Conservation (phyloP, 2,797 vertebrate species). For the Melanotaenia pygmaea region DNA sequence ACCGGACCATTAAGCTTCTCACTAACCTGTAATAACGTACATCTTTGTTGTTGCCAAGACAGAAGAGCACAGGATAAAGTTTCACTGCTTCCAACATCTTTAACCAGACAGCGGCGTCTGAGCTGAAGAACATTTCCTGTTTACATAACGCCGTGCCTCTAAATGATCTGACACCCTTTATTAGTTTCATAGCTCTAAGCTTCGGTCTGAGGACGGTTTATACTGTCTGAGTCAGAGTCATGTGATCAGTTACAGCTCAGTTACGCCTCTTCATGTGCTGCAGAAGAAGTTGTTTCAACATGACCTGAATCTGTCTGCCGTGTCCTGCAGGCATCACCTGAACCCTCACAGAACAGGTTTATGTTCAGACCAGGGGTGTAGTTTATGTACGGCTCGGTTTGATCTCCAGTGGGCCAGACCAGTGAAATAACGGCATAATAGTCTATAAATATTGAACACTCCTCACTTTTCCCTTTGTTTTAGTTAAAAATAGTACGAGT, state of each 20-base stretch:
- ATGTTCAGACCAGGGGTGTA: not conserved
- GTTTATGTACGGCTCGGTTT: no score
- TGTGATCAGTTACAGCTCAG: not conserved
- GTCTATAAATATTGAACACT: no score
- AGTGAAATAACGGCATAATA: no score
- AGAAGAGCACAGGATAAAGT: not conserved
- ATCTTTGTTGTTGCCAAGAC: conserved; percentile 1
- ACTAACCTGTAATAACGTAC: conserved; percentile 46
- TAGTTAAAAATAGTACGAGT: no score
- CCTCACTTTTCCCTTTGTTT: no score
- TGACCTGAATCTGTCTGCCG: not conserved
- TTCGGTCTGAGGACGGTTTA: not conserved
- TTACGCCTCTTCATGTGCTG: not conserved
- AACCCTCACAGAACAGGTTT: not conserved
- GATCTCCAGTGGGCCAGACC: no score
- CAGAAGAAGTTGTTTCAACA: not conserved
- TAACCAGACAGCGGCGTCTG: not conserved
- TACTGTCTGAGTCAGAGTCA: not conserved
- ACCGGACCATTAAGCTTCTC: conserved; percentile 37
- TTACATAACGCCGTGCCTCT: not conserved
- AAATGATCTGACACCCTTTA: not conserved
- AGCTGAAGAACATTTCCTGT: not conserved
- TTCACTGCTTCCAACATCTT: conserved; percentile 6
- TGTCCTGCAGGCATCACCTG: not conserved
- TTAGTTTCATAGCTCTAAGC: no score